These are phyloP conservation scores for Mycetomoellerius zeteki DNA, from an alignment of 1,140 invertebrate genomes.

Conservation along the genomic window DNA sequence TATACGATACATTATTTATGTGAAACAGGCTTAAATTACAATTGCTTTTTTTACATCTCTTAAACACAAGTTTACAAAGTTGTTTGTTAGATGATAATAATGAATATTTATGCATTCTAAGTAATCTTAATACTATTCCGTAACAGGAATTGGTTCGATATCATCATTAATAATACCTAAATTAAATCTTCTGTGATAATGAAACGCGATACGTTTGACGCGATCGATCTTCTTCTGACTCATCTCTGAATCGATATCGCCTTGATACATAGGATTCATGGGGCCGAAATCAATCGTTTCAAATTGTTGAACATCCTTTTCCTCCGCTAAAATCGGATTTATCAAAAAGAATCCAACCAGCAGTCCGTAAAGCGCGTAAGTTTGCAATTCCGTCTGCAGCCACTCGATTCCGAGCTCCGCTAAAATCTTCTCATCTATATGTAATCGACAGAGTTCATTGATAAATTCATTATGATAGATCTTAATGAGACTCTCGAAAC, in stretches of 20 bases:
- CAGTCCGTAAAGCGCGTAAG: conserved; percentile 75
- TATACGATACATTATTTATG: not conserved
- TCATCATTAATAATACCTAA: conserved; percentile 9
- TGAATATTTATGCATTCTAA: not conserved
- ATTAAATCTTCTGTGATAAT: not conserved
- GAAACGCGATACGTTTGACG: not conserved
- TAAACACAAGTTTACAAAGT: not conserved
- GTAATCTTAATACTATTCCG: not conserved
- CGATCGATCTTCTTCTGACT: conserved; percentile 4
- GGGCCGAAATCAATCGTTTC: not conserved
- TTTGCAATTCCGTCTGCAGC: conserved; percentile 74
- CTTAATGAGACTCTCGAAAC: conserved; percentile 79
- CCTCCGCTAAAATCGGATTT: conserved; percentile 72
- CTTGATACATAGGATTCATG: not conserved
- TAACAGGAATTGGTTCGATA: not conserved
- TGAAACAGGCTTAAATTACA: not conserved
- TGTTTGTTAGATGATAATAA: not conserved
- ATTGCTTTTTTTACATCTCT: not conserved
- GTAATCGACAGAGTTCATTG: conserved; percentile 58
- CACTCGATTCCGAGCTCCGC: conserved; percentile 67
- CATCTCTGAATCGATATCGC: not conserved
- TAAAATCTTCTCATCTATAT: conserved; percentile 50
- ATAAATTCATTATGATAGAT: conserved; percentile 78
- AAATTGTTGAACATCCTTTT: conserved; percentile 49
- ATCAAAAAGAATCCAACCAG: conserved; percentile 75